Evolutionary conservation across 2,113 vertebrate species (phyloP).

Genomic region (Cryptomyrus ogoouensis): DNA sequence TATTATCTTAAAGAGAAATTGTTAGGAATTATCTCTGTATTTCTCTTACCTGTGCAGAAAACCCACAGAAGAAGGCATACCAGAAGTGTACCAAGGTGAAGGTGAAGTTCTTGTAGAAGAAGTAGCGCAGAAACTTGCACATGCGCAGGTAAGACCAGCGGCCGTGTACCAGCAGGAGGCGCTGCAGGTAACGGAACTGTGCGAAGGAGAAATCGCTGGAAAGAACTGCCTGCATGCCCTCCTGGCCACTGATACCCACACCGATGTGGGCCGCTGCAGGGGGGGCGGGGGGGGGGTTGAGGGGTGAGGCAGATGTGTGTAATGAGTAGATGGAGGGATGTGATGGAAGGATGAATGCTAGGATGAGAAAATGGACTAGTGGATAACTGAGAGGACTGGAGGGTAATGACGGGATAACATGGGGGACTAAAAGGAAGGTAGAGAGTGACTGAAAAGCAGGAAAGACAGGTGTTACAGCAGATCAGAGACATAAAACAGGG

Average conservation of each 20-base stretch:
- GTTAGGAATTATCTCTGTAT: neutral
- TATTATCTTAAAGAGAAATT: neutral
- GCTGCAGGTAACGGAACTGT: slow-evolving; percentile 88
- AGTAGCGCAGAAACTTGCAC: slow-evolving; percentile 93
- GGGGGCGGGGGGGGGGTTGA: slow-evolving; percentile 23
- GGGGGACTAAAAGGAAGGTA: neutral
- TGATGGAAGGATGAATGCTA: neutral
- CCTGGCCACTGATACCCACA: slow-evolving; percentile 85
- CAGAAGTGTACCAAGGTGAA: slow-evolving; percentile 93
- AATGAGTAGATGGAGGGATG: neutral
- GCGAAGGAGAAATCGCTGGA: slow-evolving; percentile 86
- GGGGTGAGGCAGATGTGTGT: neutral
- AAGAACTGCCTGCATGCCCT: slow-evolving; percentile 89
- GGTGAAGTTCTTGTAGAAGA: slow-evolving; percentile 97
- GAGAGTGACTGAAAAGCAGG: neutral
- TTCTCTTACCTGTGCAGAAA: slow-evolving; percentile 83
- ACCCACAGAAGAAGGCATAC: slow-evolving; percentile 91
- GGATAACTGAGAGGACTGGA: neutral
- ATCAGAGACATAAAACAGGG: neutral
- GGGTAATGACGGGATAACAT: neutral
- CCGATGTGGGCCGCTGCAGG: slow-evolving; percentile 85
- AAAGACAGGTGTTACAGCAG: neutral
- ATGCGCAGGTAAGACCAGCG: slow-evolving; percentile 95
- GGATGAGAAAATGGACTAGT: neutral
- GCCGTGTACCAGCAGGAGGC: slow-evolving; percentile 86